These are phyloP conservation scores for Cenopis cana DNA, from an alignment of 2,888 invertebrate species.

Conservation along the genomic window DNA sequence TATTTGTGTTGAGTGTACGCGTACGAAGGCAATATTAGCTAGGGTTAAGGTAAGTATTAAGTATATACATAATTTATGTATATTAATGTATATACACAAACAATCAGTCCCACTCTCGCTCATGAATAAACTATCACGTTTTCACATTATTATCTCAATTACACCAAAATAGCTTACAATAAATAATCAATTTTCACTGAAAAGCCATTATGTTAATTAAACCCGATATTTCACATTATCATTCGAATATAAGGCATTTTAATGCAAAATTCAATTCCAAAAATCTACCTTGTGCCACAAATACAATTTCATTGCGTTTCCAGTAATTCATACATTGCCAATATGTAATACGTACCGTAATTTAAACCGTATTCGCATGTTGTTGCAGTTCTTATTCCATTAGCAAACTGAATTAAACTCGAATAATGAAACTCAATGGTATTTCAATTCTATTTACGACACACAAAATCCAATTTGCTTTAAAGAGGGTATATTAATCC, in stretches of 20 bases:
- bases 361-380: background rate
- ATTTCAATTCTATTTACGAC: slow-evolving; percentile 1
- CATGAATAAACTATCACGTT: background rate
- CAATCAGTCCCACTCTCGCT: no score
- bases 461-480: background rate
- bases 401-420: background rate
- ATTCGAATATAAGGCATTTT: background rate
- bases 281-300: slow-evolving; percentile 21
- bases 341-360: background rate
- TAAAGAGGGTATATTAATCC: background rate
- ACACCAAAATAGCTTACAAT: background rate
- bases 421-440: background rate
- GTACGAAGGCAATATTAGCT: no score
- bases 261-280: slow-evolving; percentile 19
- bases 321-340: slow-evolving; percentile 18
- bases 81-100: no score
- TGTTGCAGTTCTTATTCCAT: background rate
- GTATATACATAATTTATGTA: no score
- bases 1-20: no score
- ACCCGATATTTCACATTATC: background rate
- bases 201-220: slow-evolving; percentile 13
- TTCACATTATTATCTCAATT: background rate
- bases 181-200: background rate
- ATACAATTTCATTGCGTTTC: slow-evolving; percentile 26
- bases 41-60: no score